Evolutionary conservation across 2,113 vertebrate genomes (phyloP).

Genomic region (Microcebus murinus): DNA sequence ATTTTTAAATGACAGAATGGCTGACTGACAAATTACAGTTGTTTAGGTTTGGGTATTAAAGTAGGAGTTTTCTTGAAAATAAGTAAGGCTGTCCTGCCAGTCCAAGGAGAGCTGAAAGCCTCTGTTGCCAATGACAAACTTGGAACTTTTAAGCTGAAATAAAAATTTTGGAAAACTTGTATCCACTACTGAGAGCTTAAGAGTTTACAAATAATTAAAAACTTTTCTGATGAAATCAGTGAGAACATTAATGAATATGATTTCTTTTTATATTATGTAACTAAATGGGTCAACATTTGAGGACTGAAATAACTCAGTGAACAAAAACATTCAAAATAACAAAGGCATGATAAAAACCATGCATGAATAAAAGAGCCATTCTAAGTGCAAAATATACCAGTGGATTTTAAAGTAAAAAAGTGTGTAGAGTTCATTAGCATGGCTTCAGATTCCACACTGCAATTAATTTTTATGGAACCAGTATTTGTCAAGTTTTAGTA

Average conservation of each 20-base stretch:
- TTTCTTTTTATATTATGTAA: not conserved
- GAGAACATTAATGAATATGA: not conserved
- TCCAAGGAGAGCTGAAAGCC: not conserved
- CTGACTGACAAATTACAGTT: not conserved
- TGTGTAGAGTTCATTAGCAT: not conserved
- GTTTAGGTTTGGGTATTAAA: not conserved
- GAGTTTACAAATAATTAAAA: not conserved
- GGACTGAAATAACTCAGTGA: not conserved
- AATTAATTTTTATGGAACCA: not conserved
- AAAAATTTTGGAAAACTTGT: not conserved
- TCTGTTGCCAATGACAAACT: not conserved
- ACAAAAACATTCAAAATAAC: slow-evolving; percentile 29
- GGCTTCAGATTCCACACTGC: not conserved
- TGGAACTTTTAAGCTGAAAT: not conserved
- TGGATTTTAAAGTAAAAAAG: not conserved
- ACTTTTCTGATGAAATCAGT: not conserved
- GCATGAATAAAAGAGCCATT: not conserved
- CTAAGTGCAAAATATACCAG: not conserved
- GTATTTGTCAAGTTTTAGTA: not conserved
- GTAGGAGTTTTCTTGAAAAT: not conserved
- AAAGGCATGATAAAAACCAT: not conserved
- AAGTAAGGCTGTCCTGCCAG: not conserved
- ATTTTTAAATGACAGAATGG: not conserved
- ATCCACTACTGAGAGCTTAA: not conserved
- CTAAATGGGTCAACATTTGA: not conserved